These are phyloP conservation scores for Stegophylla sp. DNA, from an alignment of 2,888 invertebrate genomes.

Conservation along the genomic window DNA sequence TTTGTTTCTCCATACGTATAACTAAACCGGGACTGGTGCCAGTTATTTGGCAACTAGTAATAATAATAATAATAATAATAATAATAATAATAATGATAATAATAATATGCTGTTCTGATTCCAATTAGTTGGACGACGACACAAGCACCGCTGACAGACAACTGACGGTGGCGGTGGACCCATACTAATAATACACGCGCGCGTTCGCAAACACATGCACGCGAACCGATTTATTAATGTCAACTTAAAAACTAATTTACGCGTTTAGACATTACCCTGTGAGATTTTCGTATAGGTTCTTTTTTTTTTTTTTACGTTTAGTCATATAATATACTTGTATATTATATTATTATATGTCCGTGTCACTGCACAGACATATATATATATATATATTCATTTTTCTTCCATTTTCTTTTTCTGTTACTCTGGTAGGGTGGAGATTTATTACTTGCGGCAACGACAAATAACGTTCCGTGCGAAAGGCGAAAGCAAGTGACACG, in stretches of 20 bases:
- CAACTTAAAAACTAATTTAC: conserved; percentile 59
- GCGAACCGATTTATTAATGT: conserved; percentile 57
- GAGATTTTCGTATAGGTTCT: conserved; percentile 32
- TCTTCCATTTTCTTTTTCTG: background rate
- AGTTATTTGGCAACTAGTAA: conserved; percentile 44
- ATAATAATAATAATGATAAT: conserved; percentile 50
- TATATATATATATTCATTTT: conserved; percentile 1
- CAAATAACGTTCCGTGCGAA: conserved; percentile 50
- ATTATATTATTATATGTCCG: conserved; percentile 12
- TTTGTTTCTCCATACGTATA: background rate
- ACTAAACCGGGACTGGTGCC: background rate
- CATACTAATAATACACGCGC: conserved; percentile 38
- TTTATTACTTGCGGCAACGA: conserved; percentile 52
- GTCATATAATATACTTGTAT: background rate
- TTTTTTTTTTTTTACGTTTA: background rate
- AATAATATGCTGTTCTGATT: conserved; percentile 52
- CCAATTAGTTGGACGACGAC: conserved; percentile 59
- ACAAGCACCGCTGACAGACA: conserved; percentile 55
- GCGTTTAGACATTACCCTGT: conserved; percentile 46
- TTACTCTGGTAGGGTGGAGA: conserved; percentile 18
- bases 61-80: conserved; percentile 50
- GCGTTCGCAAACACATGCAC: background rate
- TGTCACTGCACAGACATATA: background rate
- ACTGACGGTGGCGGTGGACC: conserved; percentile 31
- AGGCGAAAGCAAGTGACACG: conserved; percentile 49